These are phyloP conservation scores for Sepiola atlantica DNA, from an alignment of 2,888 invertebrate species.

Conservation along the genomic window DNA sequence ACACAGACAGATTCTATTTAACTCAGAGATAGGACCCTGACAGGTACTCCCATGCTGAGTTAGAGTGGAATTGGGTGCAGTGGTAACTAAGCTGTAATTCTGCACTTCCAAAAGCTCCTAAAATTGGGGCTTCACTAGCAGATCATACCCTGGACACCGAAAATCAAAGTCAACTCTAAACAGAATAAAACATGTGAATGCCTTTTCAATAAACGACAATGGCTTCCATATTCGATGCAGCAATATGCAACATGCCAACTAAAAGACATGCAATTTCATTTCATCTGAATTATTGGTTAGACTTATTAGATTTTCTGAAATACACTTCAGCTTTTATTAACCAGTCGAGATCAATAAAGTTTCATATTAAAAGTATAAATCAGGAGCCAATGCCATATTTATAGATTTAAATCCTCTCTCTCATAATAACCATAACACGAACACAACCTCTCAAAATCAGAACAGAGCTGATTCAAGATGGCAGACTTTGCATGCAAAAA, in stretches of 20 bases:
- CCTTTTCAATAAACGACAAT: neutral
- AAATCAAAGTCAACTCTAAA: neutral
- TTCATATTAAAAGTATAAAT: neutral
- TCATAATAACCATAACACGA: no score
- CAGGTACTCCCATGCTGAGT: no score
- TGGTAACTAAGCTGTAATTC: no score
- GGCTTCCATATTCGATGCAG: neutral
- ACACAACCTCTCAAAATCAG: no score
- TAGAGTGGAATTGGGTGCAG: no score
- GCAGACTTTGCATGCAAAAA: no score
- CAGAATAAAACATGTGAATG: neutral
- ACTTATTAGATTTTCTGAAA: neutral
- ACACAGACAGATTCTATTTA: no score
- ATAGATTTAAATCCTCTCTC: neutral
- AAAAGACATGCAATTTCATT: neutral
- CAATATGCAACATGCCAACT: neutral
- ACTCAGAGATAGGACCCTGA: no score
- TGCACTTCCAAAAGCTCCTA: no score
- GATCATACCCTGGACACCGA: no score
- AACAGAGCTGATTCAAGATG: no score
- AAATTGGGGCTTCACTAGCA: no score
- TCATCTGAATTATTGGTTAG: neutral
- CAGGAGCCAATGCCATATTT: neutral
- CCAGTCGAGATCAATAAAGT: neutral
- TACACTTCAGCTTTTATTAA: neutral